phyloP scores from a whole-genome alignment of 1,140 invertebrate species.

The Hyposmocoma kahamanoa region DNA sequence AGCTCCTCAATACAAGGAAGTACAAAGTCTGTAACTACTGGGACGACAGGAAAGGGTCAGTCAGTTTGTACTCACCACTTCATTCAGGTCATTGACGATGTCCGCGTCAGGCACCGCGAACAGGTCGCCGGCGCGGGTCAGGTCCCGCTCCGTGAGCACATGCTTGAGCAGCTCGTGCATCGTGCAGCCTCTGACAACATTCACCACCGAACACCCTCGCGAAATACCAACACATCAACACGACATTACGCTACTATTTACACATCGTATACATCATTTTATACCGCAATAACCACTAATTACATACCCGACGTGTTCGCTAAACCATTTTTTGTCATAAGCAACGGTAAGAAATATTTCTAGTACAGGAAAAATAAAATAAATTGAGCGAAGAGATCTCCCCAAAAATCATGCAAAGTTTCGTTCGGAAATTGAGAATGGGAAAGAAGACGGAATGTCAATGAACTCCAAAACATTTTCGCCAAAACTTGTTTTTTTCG shows the following conservation, averaged over 20 bases:
- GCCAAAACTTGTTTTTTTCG: too few species aligned
- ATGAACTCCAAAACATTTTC: too few species aligned
- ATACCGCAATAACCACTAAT: background rate
- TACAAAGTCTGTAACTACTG: too few species aligned
- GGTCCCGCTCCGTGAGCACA: conserved; percentile 89
- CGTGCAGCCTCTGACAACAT: conserved; percentile 31
- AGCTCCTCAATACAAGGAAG: too few species aligned
- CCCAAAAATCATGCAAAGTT: background rate
- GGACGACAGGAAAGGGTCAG: too few species aligned
- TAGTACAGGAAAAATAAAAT: background rate
- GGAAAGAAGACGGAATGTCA: background rate
- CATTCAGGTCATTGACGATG: conserved; percentile 89
- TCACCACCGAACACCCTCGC: background rate
- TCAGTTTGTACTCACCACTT: conserved; percentile 87
- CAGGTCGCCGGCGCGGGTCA: conserved; percentile 92
- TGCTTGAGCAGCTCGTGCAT: conserved; percentile 94
- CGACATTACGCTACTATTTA: background rate
- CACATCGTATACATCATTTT: background rate
- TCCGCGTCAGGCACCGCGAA: conserved; percentile 90
- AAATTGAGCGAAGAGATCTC: conserved; percentile 4
- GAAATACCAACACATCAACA: conserved; percentile 1
- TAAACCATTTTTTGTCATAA: conserved; percentile 1
- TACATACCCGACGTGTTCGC: background rate
- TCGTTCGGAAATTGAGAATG: background rate
- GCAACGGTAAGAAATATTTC: background rate